These are phyloP conservation scores for Cyaniris semiargus DNA, from an alignment of 2,888 invertebrate genomes.

Conservation along the genomic window DNA sequence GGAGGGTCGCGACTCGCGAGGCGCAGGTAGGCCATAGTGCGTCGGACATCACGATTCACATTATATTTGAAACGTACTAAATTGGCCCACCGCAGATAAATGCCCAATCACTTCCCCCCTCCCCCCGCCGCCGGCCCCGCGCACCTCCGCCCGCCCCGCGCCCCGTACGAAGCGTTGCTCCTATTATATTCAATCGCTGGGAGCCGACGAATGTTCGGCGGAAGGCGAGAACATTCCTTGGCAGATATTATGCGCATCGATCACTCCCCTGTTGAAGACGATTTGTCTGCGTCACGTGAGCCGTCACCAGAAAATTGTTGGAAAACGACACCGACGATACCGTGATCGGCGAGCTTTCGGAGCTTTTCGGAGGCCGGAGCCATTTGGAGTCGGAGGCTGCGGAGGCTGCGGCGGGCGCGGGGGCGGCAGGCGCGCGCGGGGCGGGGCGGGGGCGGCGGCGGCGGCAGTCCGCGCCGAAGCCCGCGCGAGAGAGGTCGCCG, in stretches of 20 bases:
- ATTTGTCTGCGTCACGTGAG: not conserved
- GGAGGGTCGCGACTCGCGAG: not conserved
- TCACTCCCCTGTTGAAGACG: not conserved
- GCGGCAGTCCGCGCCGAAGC: constrained; percentile 47
- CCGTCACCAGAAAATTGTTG: not conserved
- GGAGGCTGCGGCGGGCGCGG: constrained; percentile 37
- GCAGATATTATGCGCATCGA: not conserved
- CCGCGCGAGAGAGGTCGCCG: constrained; percentile 61
- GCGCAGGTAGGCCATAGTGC: not conserved
- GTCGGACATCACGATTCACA: not conserved
- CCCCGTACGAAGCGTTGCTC: constrained; percentile 28
- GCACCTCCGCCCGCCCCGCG: constrained; percentile 34
- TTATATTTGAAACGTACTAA: constrained; percentile 18
- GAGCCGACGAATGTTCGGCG: constrained; percentile 22
- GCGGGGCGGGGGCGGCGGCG: constrained; percentile 39
- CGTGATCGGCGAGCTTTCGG: not conserved
- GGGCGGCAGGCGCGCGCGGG: constrained; percentile 38
- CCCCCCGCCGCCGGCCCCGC: constrained; percentile 39
- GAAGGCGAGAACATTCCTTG: constrained; percentile 6
- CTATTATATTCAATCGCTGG: constrained; percentile 46
- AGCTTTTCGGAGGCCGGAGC: not conserved
- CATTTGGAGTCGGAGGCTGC: not conserved
- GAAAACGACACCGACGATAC: not conserved
- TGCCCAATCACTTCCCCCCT: constrained; percentile 58
- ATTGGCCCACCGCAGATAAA: constrained; percentile 50